Conservation (phyloP, 2,888 invertebrate species). For the Erannis defoliaria region DNA sequence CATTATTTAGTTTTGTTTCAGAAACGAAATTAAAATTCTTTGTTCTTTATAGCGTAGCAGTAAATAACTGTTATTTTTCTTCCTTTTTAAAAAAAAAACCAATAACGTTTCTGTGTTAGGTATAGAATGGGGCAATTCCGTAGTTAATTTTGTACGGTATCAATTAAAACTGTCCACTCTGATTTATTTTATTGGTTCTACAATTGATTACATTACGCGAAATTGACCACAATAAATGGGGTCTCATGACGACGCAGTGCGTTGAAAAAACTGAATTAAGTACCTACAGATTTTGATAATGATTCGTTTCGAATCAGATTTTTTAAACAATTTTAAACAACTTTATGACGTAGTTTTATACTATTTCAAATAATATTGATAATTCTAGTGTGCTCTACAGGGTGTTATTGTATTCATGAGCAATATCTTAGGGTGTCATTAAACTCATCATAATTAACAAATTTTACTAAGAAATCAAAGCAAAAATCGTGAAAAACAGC, state of each 20-base stretch:
- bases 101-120: conserved; percentile 37
- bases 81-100: conserved; percentile 5
- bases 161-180: conserved; percentile 85
- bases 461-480: too few species aligned
- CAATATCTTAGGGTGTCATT: too few species aligned
- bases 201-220: conserved; percentile 86
- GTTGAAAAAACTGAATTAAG: conserved; percentile 56
- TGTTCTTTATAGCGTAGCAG: background rate
- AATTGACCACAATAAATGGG: conserved; percentile 83
- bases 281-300: conserved; percentile 1
- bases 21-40: conserved; percentile 10
- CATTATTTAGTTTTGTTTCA: too few species aligned
- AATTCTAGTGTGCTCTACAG: too few species aligned
- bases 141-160: conserved; percentile 79
- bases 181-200: conserved; percentile 85
- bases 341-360: too few species aligned
- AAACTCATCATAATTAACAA: too few species aligned
- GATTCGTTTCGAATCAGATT: background rate
- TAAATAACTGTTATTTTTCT: conserved; percentile 8
- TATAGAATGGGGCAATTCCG: conserved; percentile 52
- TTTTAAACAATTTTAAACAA: too few species aligned
- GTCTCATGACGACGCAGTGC: conserved; percentile 68
- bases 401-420: too few species aligned
- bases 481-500: too few species aligned
- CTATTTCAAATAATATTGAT: background rate